Base-by-base conservation (phyloP, 2,113 vertebrate species). In the Notothenia coriiceps region DNA sequence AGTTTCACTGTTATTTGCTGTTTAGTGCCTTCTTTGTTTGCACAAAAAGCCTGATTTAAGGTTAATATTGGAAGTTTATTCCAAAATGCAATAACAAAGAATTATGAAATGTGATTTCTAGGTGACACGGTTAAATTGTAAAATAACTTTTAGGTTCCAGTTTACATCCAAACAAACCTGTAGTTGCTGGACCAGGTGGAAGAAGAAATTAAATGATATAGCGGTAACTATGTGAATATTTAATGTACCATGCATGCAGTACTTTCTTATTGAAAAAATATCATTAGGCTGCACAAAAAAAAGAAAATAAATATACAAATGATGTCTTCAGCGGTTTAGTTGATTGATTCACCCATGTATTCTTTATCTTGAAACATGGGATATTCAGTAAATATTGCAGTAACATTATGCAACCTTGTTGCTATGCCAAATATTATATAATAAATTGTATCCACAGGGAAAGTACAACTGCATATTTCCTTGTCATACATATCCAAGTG, bases 191-290 rank as follows among this genome's bases (percentile, higher is more conserved):
- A 40, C 35, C 5, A 40, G 35, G 5, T 40, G 35, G 6, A 7
- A 6, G 29, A 40, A 40, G 1, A 40, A 40, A 40, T 6, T 7
- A 6, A 40, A 40, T 40, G 4, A 40, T 6, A 40, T 6, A 40
- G 7, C 1, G 6, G 7, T 40, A 40, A 7, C 35, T 40, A 40
- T 40, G 6, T 15, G 49, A 66, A 44, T 64, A 70, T 51, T 64
- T 55, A 78, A 70, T 46, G 70, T 29, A 73, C 49, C 54, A 49
- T 66, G 51, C 40, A 63, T 22, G 43, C 22, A 54, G 13, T 47
- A 49, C 47, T 18, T 13, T 35, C 14, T 47, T 7, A 44, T 5
- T 29, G 22, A 18, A 47, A 46, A 17, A 17, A 52, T 14, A 10
- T 35, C 2, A 18, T 12, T 54, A 46, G n/a, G 15, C 1, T 3